Conservation (phyloP, 2,888 invertebrate species). For the Chrysomela aeneicollis region DNA sequence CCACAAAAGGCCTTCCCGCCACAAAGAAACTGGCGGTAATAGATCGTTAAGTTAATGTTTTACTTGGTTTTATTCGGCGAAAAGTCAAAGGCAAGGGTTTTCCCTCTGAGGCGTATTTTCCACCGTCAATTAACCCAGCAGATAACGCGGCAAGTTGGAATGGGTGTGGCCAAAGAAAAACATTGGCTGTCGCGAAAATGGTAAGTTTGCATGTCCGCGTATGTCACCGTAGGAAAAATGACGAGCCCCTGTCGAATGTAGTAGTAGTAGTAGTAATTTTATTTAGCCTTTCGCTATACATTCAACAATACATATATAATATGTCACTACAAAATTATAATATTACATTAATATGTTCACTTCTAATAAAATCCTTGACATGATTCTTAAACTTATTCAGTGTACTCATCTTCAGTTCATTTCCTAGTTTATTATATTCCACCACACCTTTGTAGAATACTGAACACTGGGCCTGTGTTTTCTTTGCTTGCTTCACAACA, state of each 20-base stretch:
- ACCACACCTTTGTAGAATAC: too few relatives aligned
- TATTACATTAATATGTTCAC: too few relatives aligned
- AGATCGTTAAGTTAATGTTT: slow-evolving; percentile 38
- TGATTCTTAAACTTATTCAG: too few relatives aligned
- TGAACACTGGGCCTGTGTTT: too few relatives aligned
- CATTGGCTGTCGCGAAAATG: background rate
- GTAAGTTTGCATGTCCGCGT: background rate
- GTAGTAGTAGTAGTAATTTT: too few relatives aligned
- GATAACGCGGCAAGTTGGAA: background rate
- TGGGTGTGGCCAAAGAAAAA: background rate
- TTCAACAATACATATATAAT: too few relatives aligned
- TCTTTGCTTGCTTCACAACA: too few relatives aligned
- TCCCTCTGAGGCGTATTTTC: slow-evolving; percentile 14
- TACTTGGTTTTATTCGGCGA: slow-evolving; percentile 28
- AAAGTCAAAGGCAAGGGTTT: slow-evolving; percentile 27
- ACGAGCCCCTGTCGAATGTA: background rate
- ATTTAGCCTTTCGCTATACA: background rate
- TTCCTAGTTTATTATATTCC: too few relatives aligned
- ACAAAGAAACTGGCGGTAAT: slow-evolving; percentile 35
- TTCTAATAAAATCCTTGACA: too few relatives aligned
- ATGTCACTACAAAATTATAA: too few relatives aligned
- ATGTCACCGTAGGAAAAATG: background rate
- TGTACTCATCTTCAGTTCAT: too few relatives aligned
- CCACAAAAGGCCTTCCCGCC: slow-evolving; percentile 30
- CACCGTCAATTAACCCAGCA: slow-evolving; percentile 11